These are phyloP conservation scores for Bugulina stolonifera DNA, from an alignment of 2,888 invertebrate genomes.

Conservation along the genomic window DNA sequence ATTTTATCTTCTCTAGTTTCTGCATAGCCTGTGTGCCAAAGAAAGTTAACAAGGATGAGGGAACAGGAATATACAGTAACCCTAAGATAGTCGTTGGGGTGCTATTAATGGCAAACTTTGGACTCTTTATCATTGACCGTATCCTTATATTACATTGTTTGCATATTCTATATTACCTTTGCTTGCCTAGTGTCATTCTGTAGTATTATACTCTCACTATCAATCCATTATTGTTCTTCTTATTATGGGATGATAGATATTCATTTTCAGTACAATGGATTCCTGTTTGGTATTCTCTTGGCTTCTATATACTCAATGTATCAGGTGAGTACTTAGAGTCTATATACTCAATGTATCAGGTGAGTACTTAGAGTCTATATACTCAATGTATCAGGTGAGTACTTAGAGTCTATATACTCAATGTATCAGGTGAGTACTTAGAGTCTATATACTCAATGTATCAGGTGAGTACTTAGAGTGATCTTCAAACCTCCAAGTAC, in stretches of 20 bases:
- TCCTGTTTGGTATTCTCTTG: conserved; percentile 68
- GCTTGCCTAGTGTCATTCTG: no score
- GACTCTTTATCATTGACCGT: conserved; percentile 81
- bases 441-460: no score
- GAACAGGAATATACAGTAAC: conserved; percentile 25
- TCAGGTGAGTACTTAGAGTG: no score
- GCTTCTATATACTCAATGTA: conserved; percentile 46
- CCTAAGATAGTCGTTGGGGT: conserved; percentile 48
- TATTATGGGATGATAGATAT: conserved; percentile 65
- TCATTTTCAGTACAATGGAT: conserved; percentile 98
- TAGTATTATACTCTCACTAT: no score
- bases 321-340: conserved; percentile 36
- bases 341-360: background rate
- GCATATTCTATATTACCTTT: no score
- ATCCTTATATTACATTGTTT: conserved; percentile 45
- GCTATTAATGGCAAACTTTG: conserved; percentile 74
- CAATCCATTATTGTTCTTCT: no score
- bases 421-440: no score
- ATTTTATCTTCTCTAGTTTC: no score
- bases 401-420: no score
- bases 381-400: no score
- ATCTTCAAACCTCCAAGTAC: no score
- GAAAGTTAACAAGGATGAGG: background rate
- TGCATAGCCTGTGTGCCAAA: background rate
- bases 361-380: background rate